A percentile compares a stretch with the other conserved stretches of the same genome.
Conservation (phyloP, 2,113 vertebrate species). For the Eclectus roratus region DNA sequence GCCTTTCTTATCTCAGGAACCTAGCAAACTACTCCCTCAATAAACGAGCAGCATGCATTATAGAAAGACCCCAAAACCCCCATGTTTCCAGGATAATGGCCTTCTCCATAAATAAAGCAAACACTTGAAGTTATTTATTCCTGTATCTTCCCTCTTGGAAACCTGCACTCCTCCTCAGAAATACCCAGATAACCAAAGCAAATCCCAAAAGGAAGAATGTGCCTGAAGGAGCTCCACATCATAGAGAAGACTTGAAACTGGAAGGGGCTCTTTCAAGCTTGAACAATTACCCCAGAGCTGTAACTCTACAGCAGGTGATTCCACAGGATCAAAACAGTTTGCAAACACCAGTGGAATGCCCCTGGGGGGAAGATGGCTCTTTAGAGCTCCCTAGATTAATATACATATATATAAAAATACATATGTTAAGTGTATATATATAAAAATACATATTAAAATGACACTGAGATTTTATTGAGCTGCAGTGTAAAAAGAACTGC, state of each 20-base stretch:
- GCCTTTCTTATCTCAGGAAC: background rate
- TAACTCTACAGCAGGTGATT: conserved; percentile 52
- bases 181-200: background rate
- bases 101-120: background rate
- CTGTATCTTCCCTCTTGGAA: background rate
- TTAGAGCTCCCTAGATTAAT: background rate
- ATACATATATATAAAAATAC: background rate
- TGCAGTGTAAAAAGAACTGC: background rate
- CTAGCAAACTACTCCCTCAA: background rate
- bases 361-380: background rate
- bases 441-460: background rate
- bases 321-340: conserved; percentile 20
- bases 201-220: background rate
- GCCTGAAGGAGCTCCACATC: background rate
- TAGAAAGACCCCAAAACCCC: background rate
- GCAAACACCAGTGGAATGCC: conserved; percentile 35
- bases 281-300: conserved; percentile 39
- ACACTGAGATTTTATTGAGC: background rate
- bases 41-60: background rate
- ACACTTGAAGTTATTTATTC: background rate
- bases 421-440: background rate
- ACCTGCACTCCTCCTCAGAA: background rate
- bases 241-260: background rate
- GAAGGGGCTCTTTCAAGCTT: conserved; percentile 41
- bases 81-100: background rate